phyloP scores from a whole-genome alignment of 2,113 vertebrate species.

The Anolis sagrei region DNA sequence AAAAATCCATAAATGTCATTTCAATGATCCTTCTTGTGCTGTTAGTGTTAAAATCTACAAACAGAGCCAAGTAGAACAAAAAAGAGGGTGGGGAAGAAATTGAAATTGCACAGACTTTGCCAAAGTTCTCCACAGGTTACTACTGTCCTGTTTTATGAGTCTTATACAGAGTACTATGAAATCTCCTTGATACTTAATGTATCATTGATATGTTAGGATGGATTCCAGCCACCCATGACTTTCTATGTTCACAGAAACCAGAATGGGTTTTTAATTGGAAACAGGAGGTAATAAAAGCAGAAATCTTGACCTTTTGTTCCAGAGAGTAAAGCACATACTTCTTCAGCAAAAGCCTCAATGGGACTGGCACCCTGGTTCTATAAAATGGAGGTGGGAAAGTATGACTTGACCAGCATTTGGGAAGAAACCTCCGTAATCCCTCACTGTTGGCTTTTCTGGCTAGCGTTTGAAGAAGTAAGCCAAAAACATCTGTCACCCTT shows the following conservation, averaged over 20 bases:
- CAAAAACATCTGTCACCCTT: no score
- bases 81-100: conserved; percentile 62
- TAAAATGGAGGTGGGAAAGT: neutral
- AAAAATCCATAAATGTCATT: conserved; percentile 69
- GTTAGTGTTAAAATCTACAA: conserved; percentile 63
- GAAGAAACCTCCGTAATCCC: no score
- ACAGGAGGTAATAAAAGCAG: conserved; percentile 32
- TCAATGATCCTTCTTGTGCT: conserved; percentile 59
- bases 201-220: conserved; percentile 73
- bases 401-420: no score
- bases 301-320: conserved; percentile 52
- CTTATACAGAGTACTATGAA: conserved; percentile 65
- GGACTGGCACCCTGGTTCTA: neutral
- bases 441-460: no score
- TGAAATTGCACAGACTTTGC: conserved; percentile 71
- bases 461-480: no score
- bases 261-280: conserved; percentile 57
- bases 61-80: conserved; percentile 55
- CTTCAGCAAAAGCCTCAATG: conserved; percentile 13
- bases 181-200: conserved; percentile 67
- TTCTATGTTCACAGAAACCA: conserved; percentile 49
- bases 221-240: conserved; percentile 65
- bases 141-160: conserved; percentile 68
- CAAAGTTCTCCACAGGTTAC: conserved; percentile 68
- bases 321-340: conserved; percentile 34